Conservation (phyloP, 2,888 invertebrate genomes). For the Unio delphinus region DNA sequence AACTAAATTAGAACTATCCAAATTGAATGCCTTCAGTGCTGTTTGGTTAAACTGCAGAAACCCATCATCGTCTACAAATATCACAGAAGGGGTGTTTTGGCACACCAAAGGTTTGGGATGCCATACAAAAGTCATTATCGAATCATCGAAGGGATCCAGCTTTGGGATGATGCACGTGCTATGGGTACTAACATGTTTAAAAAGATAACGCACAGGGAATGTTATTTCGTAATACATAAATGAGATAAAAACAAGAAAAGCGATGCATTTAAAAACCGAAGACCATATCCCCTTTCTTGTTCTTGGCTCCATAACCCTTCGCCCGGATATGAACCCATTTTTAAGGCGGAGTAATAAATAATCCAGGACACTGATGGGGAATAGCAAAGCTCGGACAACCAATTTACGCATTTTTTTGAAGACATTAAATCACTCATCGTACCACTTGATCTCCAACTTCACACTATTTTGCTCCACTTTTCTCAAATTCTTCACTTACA, state of each 20-base stretch:
- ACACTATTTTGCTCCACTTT: too few relatives aligned
- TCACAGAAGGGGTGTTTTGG: conserved; percentile 14
- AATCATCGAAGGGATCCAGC: conserved; percentile 29
- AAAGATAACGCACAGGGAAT: conserved; percentile 28
- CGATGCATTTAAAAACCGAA: conserved; percentile 1
- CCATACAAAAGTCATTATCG: conserved; percentile 35
- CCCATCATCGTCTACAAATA: conserved; percentile 20
- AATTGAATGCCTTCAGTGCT: conserved; percentile 8
- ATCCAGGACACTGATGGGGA: too few relatives aligned
- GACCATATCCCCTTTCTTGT: too few relatives aligned
- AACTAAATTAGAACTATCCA: too few relatives aligned
- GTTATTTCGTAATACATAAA: conserved; percentile 29
- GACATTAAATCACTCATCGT: too few relatives aligned
- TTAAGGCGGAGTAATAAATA: too few relatives aligned
- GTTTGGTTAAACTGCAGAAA: conserved; percentile 20
- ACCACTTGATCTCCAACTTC: too few relatives aligned
- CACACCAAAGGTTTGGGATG: conserved; percentile 32
- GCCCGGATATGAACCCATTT: too few relatives aligned
- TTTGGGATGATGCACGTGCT: conserved; percentile 24
- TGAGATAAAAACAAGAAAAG: conserved; percentile 8
- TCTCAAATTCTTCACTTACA: too few relatives aligned
- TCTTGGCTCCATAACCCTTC: too few relatives aligned
- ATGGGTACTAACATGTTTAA: conserved; percentile 21
- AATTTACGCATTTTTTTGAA: too few relatives aligned
- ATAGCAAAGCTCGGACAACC: too few relatives aligned